A percentile compares a stretch with the other conserved stretches of the same genome.
These are phyloP conservation scores for Apodemia zela DNA, from an alignment of 2,888 invertebrate species.

Conservation along the genomic window DNA sequence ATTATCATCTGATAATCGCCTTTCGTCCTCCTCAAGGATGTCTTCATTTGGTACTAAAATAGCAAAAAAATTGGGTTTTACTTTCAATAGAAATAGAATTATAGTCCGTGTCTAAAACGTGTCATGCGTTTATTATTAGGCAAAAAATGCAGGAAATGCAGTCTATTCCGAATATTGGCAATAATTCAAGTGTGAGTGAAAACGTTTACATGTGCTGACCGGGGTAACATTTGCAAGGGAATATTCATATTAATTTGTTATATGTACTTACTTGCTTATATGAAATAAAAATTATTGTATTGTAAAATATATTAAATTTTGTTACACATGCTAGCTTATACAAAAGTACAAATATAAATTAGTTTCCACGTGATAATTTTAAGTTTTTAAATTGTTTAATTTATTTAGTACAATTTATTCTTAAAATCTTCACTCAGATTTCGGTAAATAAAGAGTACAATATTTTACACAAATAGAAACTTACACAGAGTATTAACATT, in stretches of 20 bases:
- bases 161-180: slow-evolving; percentile 33
- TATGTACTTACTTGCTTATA: not conserved
- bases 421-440: too few relatives aligned
- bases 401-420: too few relatives aligned
- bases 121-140: slow-evolving; percentile 33
- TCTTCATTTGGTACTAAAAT: slow-evolving; percentile 76
- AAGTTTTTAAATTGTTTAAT: too few relatives aligned
- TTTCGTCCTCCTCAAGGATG: slow-evolving; percentile 74
- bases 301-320: too few relatives aligned
- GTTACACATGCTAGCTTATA: not conserved
- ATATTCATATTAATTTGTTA: not conserved
- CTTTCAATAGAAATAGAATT: slow-evolving; percentile 13
- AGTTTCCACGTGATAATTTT: too few relatives aligned
- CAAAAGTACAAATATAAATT: too few relatives aligned
- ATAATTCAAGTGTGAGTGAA: slow-evolving; percentile 31
- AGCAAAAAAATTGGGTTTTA: slow-evolving; percentile 31
- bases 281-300: too few relatives aligned
- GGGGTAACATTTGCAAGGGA: slow-evolving; percentile 13
- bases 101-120: slow-evolving; percentile 16
- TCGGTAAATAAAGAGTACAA: too few relatives aligned
- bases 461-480: too few relatives aligned
- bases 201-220: slow-evolving; percentile 3
- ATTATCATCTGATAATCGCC: slow-evolving; percentile 68
- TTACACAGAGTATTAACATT: too few relatives aligned
- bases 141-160: slow-evolving; percentile 28